Percentiles rank a stretch among this genome's conserved stretches.
Evolutionary conservation across 2,888 invertebrate species (phyloP).

Genomic region (Melanostoma mellinum): DNA sequence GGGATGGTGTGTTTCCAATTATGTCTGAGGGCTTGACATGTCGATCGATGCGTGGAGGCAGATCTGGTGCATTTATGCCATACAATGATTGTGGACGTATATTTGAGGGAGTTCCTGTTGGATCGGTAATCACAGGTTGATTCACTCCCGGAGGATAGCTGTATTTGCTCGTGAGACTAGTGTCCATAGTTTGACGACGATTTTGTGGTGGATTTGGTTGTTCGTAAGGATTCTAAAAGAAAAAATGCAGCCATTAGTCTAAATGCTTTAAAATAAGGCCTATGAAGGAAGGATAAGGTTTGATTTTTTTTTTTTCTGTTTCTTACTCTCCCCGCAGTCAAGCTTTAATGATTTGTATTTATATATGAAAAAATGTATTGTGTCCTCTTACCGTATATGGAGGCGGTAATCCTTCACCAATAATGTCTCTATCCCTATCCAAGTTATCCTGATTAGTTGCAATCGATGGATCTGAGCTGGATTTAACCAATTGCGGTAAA

Average conservation of each 20-base stretch:
- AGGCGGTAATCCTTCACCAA: constrained; percentile 87
- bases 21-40: constrained; percentile 87
- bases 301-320: not conserved
- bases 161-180: constrained; percentile 80
- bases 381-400: constrained; percentile 90
- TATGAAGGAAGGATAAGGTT: not conserved
- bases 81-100: constrained; percentile 83
- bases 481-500: constrained; percentile 87
- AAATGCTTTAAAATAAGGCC: not conserved
- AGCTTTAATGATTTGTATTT: constrained; percentile 38
- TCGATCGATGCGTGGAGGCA: constrained; percentile 92
- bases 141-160: constrained; percentile 83
- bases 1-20: constrained; percentile 84
- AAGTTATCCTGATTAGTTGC: constrained; percentile 95
- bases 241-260: constrained; percentile 5
- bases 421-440: constrained; percentile 86
- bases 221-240: constrained; percentile 81
- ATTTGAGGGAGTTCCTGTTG: constrained; percentile 76
- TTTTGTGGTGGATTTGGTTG: constrained; percentile 78
- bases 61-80: constrained; percentile 86
- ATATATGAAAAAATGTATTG: constrained; percentile 55
- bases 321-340: constrained; percentile 30
- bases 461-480: constrained; percentile 96
- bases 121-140: constrained; percentile 75
- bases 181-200: constrained; percentile 81